Evolutionary conservation across 2,113 vertebrate species (phyloP).

Genomic region (Dipodomys ordii): DNA sequence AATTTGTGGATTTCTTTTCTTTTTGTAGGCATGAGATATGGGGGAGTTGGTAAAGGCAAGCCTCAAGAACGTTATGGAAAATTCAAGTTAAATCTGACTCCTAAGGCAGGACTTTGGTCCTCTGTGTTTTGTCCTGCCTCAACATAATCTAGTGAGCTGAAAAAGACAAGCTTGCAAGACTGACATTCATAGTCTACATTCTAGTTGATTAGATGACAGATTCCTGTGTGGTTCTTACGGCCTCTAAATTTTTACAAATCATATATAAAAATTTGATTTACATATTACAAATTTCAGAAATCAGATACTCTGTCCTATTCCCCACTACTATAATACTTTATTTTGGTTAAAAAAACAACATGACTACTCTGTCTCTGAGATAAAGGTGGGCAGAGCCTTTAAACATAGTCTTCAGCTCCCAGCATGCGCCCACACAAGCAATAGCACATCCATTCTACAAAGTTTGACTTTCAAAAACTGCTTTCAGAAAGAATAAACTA

Average conservation of each 20-base stretch:
- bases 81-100: neutral
- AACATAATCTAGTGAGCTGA: neutral
- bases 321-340: neutral
- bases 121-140: neutral
- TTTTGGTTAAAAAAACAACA: neutral
- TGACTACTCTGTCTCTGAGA: neutral
- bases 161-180: neutral
- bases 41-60: neutral
- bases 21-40: neutral
- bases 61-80: neutral
- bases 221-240: neutral
- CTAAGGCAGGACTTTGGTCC: neutral
- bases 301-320: neutral
- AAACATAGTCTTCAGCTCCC: neutral
- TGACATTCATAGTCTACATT: neutral
- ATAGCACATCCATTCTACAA: neutral
- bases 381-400: neutral
- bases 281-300: neutral
- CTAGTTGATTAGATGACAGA: neutral
- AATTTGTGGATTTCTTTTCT: neutral
- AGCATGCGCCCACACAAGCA: neutral
- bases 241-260: conserved; percentile 19
- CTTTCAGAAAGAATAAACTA: conserved; percentile 7
- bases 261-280: neutral
- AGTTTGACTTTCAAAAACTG: neutral